Evolutionary conservation across 2,888 invertebrate genomes (phyloP).

Genomic region (Apamea crenata): DNA sequence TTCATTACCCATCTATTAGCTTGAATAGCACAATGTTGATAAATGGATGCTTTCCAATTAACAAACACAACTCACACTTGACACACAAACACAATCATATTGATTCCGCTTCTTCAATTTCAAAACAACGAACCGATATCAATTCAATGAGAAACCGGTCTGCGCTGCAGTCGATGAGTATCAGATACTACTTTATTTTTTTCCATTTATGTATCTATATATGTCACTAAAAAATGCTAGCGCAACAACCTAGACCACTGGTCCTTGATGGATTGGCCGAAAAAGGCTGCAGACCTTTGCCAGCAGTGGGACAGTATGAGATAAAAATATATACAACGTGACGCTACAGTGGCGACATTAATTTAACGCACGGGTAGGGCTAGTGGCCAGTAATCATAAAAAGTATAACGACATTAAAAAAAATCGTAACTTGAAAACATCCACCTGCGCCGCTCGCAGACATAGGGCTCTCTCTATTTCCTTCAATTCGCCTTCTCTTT

Average conservation of each 20-base stretch:
- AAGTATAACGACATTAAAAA: too few relatives aligned
- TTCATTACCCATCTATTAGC: neutral
- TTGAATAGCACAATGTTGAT: neutral
- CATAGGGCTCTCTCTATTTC: too few relatives aligned
- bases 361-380: too few relatives aligned
- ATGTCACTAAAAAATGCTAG: neutral
- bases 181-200: neutral
- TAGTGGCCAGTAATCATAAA: too few relatives aligned
- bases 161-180: neutral
- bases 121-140: conserved; percentile 12
- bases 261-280: neutral
- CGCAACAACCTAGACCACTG: too few relatives aligned
- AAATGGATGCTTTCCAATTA: conserved; percentile 46
- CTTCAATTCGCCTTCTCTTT: too few relatives aligned
- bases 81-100: conserved; percentile 43
- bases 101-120: conserved; percentile 22
- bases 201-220: too few relatives aligned
- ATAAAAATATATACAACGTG: too few relatives aligned
- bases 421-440: too few relatives aligned
- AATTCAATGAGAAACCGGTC: conserved; percentile 25
- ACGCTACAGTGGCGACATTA: too few relatives aligned
- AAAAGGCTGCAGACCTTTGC: neutral
- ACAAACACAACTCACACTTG: conserved; percentile 47
- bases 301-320: too few relatives aligned
- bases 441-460: too few relatives aligned